phyloP scores from a whole-genome alignment of 2,888 invertebrate genomes.

The Synergus itoensis region DNA sequence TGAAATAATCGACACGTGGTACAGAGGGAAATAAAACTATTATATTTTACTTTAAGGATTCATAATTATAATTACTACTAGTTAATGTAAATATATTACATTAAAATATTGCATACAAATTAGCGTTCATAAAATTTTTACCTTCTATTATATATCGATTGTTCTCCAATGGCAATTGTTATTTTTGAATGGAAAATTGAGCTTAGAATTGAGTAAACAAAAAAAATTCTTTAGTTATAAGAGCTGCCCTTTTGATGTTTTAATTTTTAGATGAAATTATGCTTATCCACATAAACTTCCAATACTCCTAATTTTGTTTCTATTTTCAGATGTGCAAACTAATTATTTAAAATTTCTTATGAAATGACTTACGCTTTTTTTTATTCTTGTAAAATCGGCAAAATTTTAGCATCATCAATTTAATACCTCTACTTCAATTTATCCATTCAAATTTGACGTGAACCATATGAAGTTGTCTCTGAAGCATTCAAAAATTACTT shows the following conservation, averaged over 20 bases:
- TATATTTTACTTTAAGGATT: constrained; percentile 26
- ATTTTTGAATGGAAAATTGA: constrained; percentile 11
- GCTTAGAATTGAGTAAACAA: background rate
- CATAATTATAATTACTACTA: background rate
- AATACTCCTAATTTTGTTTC: background rate
- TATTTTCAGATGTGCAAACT: background rate
- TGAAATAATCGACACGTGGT: constrained; percentile 59
- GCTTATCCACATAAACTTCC: background rate
- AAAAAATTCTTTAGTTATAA: background rate
- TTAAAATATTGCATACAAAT: constrained; percentile 12
- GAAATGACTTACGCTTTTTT: background rate
- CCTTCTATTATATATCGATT: background rate
- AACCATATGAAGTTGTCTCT: background rate
- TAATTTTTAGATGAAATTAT: background rate
- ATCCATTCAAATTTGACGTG: background rate
- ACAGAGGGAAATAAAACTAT: constrained; percentile 12
- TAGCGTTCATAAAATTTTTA: background rate
- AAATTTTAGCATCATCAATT: background rate
- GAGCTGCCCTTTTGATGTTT: background rate
- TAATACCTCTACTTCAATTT: background rate
- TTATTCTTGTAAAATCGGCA: background rate
- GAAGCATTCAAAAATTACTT: background rate
- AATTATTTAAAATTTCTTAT: background rate
- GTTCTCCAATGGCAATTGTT: constrained; percentile 1
- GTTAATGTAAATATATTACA: constrained; percentile 21